These are phyloP conservation scores for Falcunculus frontatus DNA, from an alignment of 2,113 vertebrate genomes.

Conservation along the genomic window DNA sequence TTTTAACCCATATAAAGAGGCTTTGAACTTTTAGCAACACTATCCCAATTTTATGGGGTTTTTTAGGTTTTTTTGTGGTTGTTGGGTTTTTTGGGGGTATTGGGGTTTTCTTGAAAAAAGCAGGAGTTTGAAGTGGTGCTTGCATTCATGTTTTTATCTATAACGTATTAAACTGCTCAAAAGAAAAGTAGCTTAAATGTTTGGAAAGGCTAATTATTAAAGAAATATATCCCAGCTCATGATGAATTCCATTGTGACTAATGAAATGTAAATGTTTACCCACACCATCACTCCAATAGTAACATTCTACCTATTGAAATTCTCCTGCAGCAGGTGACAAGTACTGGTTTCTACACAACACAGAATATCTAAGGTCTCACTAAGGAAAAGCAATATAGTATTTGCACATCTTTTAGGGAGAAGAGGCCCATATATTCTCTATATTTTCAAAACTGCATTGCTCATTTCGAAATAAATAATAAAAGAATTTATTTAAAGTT, in stretches of 20 bases:
- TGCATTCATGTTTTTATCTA: neutral
- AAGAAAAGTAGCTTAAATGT: neutral
- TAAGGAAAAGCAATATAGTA: neutral
- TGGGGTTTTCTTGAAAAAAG: neutral
- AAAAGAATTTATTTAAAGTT: neutral
- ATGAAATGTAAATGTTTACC: neutral
- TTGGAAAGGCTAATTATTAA: neutral
- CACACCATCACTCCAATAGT: neutral
- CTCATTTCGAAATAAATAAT: neutral
- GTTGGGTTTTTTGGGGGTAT: neutral
- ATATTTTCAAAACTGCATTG: neutral
- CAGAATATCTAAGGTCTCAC: neutral
- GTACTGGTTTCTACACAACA: neutral
- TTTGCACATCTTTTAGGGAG: neutral
- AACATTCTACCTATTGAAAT: neutral
- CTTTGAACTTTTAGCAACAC: neutral
- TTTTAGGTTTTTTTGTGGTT: neutral
- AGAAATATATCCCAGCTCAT: neutral
- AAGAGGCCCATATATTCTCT: neutral
- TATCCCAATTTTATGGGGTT: too few species aligned
- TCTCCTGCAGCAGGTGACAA: rapidly evolving
- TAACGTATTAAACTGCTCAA: neutral
- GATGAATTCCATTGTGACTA: neutral
- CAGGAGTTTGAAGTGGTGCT: neutral
- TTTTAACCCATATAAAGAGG: neutral